These are phyloP conservation scores for Salvator merianae DNA, from an alignment of 2,113 vertebrate genomes.

Conservation along the genomic window DNA sequence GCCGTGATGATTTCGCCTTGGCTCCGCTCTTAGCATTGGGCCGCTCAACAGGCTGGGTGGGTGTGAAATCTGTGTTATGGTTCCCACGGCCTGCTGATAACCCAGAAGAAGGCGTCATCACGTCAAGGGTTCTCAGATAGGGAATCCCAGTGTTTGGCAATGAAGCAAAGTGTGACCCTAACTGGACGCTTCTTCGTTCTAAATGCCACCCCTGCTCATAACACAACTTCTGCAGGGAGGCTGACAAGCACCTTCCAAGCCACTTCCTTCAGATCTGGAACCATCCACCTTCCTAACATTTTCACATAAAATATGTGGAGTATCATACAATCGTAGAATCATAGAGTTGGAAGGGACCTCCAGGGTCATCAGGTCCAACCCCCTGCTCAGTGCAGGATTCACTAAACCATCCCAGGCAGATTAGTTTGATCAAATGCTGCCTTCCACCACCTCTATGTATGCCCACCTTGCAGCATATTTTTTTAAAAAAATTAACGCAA, in stretches of 20 bases:
- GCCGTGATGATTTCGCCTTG: slow-evolving; percentile 32
- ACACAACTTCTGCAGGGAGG: background rate
- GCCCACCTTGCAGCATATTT: too few species aligned
- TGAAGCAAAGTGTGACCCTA: background rate
- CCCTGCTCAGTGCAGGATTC: too few species aligned
- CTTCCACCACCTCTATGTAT: too few species aligned
- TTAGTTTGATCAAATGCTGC: background rate
- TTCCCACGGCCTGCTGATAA: slow-evolving; percentile 67
- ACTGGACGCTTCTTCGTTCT: too few species aligned
- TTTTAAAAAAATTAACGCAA: too few species aligned
- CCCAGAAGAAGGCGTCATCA: slow-evolving; percentile 43
- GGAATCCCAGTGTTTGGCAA: slow-evolving; percentile 22
- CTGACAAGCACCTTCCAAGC: background rate
- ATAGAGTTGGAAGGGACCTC: too few species aligned
- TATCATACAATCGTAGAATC: too few species aligned
- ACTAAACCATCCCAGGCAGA: too few species aligned
- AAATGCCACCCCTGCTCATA: background rate
- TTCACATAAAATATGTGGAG: background rate
- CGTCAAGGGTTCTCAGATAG: slow-evolving; percentile 30
- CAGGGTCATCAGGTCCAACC: too few species aligned
- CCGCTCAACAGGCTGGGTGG: slow-evolving; percentile 32
- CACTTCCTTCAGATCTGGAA: background rate
- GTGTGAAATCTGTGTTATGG: slow-evolving; percentile 28
- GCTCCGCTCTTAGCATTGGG: slow-evolving; percentile 25
- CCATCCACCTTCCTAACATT: fast-evolving